Evolutionary conservation across 2,888 invertebrate species (phyloP), one percentile per base, ranked within the genome.

Genomic region (Erpobdella octoculata): DNA sequence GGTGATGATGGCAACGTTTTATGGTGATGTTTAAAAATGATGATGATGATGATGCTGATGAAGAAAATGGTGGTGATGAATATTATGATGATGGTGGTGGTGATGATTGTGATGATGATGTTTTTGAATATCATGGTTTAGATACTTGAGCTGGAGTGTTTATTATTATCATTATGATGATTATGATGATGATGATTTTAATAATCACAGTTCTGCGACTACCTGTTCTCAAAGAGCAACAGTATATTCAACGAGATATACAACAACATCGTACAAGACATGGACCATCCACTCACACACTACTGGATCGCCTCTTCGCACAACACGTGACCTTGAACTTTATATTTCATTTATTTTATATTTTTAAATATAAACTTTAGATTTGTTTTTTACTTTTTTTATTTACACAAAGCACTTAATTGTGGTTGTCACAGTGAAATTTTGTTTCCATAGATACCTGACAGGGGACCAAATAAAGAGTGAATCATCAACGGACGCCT

Each of bases 261-360:
- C 80, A 89, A 91, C 78, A 25, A 35, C 2, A 88, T 93, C 0
- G 89, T 87, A 74, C 92, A 95, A 81, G 92, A 95, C 79, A 96
- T 96, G 95, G 90, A 88, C 3, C 88, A 86, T 76, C 92, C 96
- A 0, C 83, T 96, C 72, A 88, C 91, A 0, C 89, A 92, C 84
- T 96, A 96, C 84, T 96, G 94, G 93, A 93, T 96, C 73, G 89
- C 95, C 1, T 95, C 95, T 0, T 95, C 95, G 0, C 96, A 96
- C 81, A 96, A 96, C 80, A 96, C 96, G 89, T 94, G 86, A 58
- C 28, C 58, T 25, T 58, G 21, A 58, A 25, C 58, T 25, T 58
- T 28, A 58, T n/a, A n/a, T n/a, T n/a, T n/a, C n/a, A n/a, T n/a
- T n/a, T n/a, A n/a, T n/a, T n/a, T n/a, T n/a, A n/a, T n/a, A n/a